A percentile compares a stretch with the other conserved stretches of the same genome.
Conservation (phyloP, 1,140 invertebrate species). For the Brachionus sp. region DNA sequence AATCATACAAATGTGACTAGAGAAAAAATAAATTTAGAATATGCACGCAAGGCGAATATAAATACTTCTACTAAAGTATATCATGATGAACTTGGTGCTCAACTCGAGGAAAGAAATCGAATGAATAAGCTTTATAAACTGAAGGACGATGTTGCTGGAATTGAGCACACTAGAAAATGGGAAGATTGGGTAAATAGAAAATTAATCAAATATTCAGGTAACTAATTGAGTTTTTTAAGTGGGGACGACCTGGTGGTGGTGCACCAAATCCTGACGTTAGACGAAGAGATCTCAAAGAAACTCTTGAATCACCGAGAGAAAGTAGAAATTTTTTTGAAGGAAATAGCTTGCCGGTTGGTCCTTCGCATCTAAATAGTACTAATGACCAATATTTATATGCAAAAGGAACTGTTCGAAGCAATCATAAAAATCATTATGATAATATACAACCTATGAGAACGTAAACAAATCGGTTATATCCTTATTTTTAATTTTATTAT, state of each 20-base stretch:
- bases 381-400: conserved; percentile 20
- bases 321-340: background rate
- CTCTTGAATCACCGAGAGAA: conserved; percentile 37
- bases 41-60: background rate
- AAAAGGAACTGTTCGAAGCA: conserved; percentile 34
- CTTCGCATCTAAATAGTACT: background rate
- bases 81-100: conserved; percentile 32
- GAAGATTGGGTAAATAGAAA: conserved; percentile 30
- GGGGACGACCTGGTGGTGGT: conserved; percentile 40
- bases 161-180: conserved; percentile 42
- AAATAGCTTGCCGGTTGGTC: background rate
- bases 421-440: conserved; percentile 42
- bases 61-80: conserved; percentile 5
- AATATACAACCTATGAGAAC: conserved; percentile 33
- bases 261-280: conserved; percentile 31
- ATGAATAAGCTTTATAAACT: conserved; percentile 37
- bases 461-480: conserved; percentile 5
- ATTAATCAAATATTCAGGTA: background rate
- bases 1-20: conserved; percentile 23
- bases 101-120: conserved; percentile 37
- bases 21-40: conserved; percentile 42
- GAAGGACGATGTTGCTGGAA: conserved; percentile 32
- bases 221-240: conserved; percentile 11
- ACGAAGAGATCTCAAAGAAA: conserved; percentile 32
- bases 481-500: background rate